Base-by-base conservation (phyloP, 2,888 invertebrate species). In the Bibio marci region DNA sequence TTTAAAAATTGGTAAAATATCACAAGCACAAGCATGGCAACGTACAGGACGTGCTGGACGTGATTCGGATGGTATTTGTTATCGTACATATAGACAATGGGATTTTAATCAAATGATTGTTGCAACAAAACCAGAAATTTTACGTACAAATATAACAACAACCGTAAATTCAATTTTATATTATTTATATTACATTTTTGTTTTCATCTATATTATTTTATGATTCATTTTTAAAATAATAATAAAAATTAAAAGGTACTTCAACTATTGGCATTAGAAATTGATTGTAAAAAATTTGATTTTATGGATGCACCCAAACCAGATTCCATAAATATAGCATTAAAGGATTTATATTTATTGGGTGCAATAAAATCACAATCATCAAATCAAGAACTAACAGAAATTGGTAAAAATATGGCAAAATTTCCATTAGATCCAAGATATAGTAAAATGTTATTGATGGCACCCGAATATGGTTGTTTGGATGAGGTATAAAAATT, bases 11-110 rank as follows among this genome's bases (percentile, higher is more conserved):
- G 76, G 80, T 44, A 67, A 74, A 49, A 76, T 90, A 49, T 87
- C 94, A 15, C 82, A 86, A 61, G 90, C 92, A 26, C 92, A 94
- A 62, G 83, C 87, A 11, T 81, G 83, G 78, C 95, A 95, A 65
- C 69, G 95, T 47, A 76, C 86, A 11, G 95, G 95, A 1, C 70
- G 95, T 47, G 91, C 92, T 11, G 94, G 92, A 15, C 73, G 95
- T 42, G 86, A 90, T 53, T 70, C 75, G 3, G 69, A 82, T 41
- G 94, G 94, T 27, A 67, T 67, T 47, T 91, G 91, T 55, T 95
- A 90, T 63, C 70, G 94, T 37, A 73, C 86, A 2, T 95, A 80
- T 59, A 86, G 91, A 2, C 72, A 76, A 49, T 56, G 63, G 0
- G 81, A 88, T 53, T 88, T 81, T 64, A 71, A 76, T 22, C 58